Base-by-base conservation (phyloP, 1,140 invertebrate species). In the Hypothenemus hampei region DNA sequence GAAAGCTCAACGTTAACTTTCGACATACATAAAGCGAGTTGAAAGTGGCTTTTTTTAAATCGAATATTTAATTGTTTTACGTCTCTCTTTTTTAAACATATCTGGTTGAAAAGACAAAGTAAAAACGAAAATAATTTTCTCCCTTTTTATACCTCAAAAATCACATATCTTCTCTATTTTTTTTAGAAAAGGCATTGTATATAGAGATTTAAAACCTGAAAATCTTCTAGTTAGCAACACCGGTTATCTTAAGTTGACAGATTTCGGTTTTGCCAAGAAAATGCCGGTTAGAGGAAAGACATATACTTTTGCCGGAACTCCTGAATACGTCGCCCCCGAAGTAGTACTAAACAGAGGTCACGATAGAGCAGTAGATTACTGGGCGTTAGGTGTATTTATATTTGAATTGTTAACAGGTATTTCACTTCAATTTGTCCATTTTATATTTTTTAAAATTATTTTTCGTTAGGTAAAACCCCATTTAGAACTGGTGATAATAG, bases 221-320 rank as follows among this genome's bases (percentile, higher is more conserved):
- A 97, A 97, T 71, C 75, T 97, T 39, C 84, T 97, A 73, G 74
- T 97, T 0, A 89, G 93, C 65, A 78, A 79, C 36, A 77, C 82
- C 48, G 94, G 94, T 48, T 97, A 95, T 65, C 82, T 96, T 19
- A 97, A 97, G 81, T 71, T 97, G 87, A 92, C 97, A 15, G 96
- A 98, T 74, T 98, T 98, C 75, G 94, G 95, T 13, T 98, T 97
- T 72, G 93, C 93, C 5, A 98, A 98, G 73, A 81, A 86, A 58
- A 78, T 97, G 41, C 79, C 82, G 1, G 70, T 75, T 1, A 78
- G 85, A 53, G 78, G 82, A 37, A 96, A 96, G 74, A 97, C 96
- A 0, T 98, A 91, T 84, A 98, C 96, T 1, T 98, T 99, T 75
- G 97, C 95, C 64, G 96, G 96, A 3, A 98, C 91, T 4, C 91